A percentile compares a stretch with the other conserved stretches of the same genome.
Conservation (phyloP, 2,113 vertebrate genomes). For the Psophia crepitans region DNA sequence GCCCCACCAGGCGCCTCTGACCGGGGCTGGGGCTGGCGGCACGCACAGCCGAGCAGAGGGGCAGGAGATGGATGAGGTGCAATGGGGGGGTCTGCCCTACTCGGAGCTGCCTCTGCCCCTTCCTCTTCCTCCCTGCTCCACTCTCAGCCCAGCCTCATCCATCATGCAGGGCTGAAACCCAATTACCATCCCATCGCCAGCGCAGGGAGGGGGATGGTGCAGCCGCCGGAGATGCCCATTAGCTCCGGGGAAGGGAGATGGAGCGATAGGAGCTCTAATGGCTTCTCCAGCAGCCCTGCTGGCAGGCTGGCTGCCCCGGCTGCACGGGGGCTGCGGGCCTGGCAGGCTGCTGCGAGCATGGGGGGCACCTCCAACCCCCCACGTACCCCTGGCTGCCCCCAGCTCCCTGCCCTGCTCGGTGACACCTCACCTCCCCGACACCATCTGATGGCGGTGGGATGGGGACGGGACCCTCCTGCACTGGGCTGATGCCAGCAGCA, state of each 20-base stretch:
- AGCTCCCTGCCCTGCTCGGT: fast-evolving
- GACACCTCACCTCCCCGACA: too few species aligned
- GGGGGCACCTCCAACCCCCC: neutral
- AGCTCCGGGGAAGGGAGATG: neutral
- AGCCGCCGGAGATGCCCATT: neutral
- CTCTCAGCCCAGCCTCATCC: neutral
- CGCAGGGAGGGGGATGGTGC: neutral
- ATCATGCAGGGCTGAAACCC: constrained; percentile 6
- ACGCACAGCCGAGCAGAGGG: neutral
- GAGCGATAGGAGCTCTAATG: constrained; percentile 5
- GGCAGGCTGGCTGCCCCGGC: neutral
- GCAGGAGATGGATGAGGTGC: neutral
- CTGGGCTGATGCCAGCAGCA: neutral
- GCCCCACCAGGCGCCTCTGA: neutral
- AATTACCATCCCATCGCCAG: neutral
- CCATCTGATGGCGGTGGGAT: neutral
- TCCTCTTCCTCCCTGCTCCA: neutral
- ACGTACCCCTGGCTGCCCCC: fast-evolving
- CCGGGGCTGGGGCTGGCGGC: neutral
- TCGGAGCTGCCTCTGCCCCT: neutral
- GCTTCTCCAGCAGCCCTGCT: neutral
- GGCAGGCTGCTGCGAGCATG: neutral
- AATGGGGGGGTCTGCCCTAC: neutral
- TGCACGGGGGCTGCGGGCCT: too few species aligned
- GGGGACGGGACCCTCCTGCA: neutral